Base-by-base conservation (phyloP, 1,140 invertebrate species). In the Bombus affinis region DNA sequence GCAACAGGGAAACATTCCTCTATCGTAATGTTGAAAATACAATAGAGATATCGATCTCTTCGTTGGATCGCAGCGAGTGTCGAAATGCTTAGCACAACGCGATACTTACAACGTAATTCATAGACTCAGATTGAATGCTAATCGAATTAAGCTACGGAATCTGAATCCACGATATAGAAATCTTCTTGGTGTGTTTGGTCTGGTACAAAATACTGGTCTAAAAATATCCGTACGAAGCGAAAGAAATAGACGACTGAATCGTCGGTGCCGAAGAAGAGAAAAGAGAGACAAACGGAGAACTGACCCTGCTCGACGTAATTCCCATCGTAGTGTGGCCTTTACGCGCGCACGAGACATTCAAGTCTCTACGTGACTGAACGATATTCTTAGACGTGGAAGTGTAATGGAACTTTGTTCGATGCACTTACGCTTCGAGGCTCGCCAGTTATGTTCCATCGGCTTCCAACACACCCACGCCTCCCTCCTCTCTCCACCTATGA, bases 301-400 rank as follows among this genome's bases (percentile, higher is more conserved):
- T 92, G 91, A 92, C 91, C 91, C 90, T 83, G 87, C 83, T 42
- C 59, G 10, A 68, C 71, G 79, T 85, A 72, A 70, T 66, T 68
- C 28, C 70, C 32, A 80, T 39, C 39, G 77, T 47, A n/a, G 68
- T 65, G 57, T 78, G 75, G 65, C 44, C 82, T 84, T 83, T 78
- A 78, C 47, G 28, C 44, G 28, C 44, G 44, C 62, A 53, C 74
- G 47, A 59, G 75, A 37, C 82, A 84, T 84, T 84, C 82, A 42
- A 84, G 82, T 62, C 65, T 59, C 65, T 71, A 78, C 82, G 47
- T 78, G 75, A 57, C 82, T 42, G 82, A 84, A 78, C 74, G 82
- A 84, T 84, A 84, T 84, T 84, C 77, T 78, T 78, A 84, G 81
- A 74, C 70, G 8, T 62, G 37, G 25, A 65, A 75, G 37, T 25